Percentiles rank a stretch among this genome's conserved stretches.
These are phyloP conservation scores for Lepilemur ruficaudatus DNA, from an alignment of 2,797 vertebrate genomes.

Conservation along the genomic window DNA sequence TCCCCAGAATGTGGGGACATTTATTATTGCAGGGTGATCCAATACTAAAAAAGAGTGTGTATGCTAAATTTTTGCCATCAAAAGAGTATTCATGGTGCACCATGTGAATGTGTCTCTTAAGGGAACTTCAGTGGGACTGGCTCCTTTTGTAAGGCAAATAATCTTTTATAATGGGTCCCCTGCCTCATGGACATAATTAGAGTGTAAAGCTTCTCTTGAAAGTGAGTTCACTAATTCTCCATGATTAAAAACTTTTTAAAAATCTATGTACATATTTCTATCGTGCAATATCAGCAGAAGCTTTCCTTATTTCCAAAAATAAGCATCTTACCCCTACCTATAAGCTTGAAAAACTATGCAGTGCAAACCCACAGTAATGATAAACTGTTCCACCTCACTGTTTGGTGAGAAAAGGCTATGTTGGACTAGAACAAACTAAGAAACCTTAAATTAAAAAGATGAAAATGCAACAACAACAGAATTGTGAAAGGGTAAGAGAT, in stretches of 20 bases:
- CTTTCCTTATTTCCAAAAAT: conserved; percentile 27
- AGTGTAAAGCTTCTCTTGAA: background rate
- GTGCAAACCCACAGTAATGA: conserved; percentile 39
- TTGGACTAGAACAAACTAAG: conserved; percentile 73
- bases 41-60: background rate
- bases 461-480: conserved; percentile 53
- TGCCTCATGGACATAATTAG: background rate
- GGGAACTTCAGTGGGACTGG: background rate
- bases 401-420: conserved; percentile 42
- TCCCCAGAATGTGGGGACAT: background rate
- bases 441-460: conserved; percentile 30
- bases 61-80: conserved; percentile 8
- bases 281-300: background rate
- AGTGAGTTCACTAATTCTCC: background rate
- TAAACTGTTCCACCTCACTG: conserved; percentile 35
- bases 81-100: background rate
- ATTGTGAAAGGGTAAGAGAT: conserved; percentile 74
- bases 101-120: background rate
- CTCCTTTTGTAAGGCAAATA: background rate
- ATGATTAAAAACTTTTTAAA: background rate
- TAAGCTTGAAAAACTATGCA: conserved; percentile 55
- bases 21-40: background rate
- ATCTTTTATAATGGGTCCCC: background rate
- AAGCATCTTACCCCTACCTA: background rate
- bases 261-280: background rate